These are phyloP conservation scores for Saxidomus purpurata DNA, from an alignment of 1,140 invertebrate genomes.

Conservation along the genomic window DNA sequence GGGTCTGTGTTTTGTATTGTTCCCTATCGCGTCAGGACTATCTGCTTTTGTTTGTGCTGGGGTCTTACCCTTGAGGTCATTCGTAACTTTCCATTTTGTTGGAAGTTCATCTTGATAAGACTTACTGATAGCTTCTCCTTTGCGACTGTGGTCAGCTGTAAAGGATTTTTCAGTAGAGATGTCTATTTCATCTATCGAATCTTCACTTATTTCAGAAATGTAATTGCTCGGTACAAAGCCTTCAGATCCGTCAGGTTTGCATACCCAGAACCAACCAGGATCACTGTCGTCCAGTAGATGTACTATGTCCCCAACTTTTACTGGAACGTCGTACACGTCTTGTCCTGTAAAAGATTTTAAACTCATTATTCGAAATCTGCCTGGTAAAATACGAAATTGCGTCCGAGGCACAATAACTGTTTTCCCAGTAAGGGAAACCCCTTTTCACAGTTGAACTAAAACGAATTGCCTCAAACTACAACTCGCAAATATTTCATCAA, in stretches of 20 bases:
- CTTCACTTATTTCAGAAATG: not conserved
- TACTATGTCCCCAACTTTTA: constrained; percentile 34
- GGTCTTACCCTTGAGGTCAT: not conserved
- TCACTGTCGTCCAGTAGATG: constrained; percentile 48
- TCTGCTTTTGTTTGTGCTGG: not conserved
- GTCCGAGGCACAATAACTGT: too few species aligned
- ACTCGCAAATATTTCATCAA: too few species aligned
- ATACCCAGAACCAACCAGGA: constrained; percentile 54
- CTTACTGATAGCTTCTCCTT: not conserved
- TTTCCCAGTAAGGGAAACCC: too few species aligned
- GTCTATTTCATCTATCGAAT: not conserved
- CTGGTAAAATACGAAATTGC: not conserved
- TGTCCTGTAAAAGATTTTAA: not conserved
- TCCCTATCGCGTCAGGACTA: not conserved
- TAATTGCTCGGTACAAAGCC: constrained; percentile 53
- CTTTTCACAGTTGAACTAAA: too few species aligned
- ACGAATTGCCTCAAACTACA: too few species aligned
- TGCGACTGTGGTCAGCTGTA: not conserved
- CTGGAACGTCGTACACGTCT: constrained; percentile 37
- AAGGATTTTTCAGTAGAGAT: too few species aligned
- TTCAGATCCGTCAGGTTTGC: constrained; percentile 20
- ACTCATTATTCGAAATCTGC: not conserved
- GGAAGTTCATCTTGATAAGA: not conserved
- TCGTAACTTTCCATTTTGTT: not conserved
- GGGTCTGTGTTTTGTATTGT: not conserved